A percentile compares a stretch with the other conserved stretches of the same genome.
These are phyloP conservation scores for Lepisosteus oculatus DNA, from an alignment of 2,113 vertebrate species.

Conservation along the genomic window DNA sequence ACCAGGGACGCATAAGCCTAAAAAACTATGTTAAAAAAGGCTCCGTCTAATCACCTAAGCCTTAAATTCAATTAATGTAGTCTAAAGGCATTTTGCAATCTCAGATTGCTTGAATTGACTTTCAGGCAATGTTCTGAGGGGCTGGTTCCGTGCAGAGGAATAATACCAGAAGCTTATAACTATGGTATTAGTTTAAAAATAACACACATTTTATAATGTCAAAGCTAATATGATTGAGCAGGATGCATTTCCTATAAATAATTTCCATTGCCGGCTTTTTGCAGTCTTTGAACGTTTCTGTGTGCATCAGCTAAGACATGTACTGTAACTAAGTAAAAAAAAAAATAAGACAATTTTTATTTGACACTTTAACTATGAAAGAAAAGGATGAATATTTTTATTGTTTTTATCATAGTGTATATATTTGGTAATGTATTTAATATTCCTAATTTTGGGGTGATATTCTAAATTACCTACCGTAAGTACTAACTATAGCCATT, in stretches of 20 bases:
- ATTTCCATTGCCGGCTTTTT: constrained; percentile 1
- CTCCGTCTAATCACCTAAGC: constrained; percentile 54
- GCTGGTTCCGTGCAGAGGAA: constrained; percentile 21
- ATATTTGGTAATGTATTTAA: neutral
- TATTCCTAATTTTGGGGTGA: neutral
- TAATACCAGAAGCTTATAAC: constrained; percentile 47
- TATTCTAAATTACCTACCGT: too few relatives aligned
- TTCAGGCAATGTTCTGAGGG: constrained; percentile 45
- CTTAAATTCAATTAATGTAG: constrained; percentile 57
- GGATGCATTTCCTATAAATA: constrained; percentile 8
- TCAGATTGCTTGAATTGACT: constrained; percentile 48
- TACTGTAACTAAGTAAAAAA: neutral
- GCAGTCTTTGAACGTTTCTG: constrained; percentile 1
- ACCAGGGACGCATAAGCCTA: constrained; percentile 53
- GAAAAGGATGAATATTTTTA: neutral
- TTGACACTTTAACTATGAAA: neutral
- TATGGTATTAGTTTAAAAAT: constrained; percentile 43
- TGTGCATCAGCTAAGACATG: neutral
- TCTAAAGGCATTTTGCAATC: constrained; percentile 44
- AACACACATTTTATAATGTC: constrained; percentile 15
- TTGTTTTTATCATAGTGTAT: neutral
- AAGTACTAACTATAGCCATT: too few relatives aligned
- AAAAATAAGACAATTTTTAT: neutral
- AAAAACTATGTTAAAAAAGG: constrained; percentile 55
- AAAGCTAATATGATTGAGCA: constrained; percentile 15